phyloP scores from a whole-genome alignment of 2,797 vertebrate species.

The Myotis pilosus region DNA sequence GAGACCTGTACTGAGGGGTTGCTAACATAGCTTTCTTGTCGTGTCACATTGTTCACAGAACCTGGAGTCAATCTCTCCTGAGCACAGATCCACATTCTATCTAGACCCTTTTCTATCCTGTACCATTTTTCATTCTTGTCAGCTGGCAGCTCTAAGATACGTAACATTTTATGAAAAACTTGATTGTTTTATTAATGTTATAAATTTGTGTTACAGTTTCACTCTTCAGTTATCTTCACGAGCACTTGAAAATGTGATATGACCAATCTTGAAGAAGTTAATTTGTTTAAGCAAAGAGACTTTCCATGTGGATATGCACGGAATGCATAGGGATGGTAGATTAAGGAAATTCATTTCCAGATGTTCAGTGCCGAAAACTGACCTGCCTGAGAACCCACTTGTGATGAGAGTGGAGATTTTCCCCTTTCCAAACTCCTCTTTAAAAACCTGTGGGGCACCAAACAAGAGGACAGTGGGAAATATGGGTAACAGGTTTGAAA shows the following conservation, averaged over 20 bases:
- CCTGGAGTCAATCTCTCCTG: not conserved
- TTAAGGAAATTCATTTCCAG: not conserved
- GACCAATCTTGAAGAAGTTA: not conserved
- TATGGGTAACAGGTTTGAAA: not conserved
- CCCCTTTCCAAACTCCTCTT: not conserved
- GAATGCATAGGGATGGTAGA: not conserved
- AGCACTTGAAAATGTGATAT: not conserved
- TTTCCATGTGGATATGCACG: not conserved
- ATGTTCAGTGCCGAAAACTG: not conserved
- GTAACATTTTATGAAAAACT: not conserved
- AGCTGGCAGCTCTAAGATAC: not conserved
- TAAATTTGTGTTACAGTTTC: not conserved
- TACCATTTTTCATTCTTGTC: not conserved
- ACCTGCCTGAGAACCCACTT: not conserved
- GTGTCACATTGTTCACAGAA: not conserved
- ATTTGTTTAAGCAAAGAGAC: not conserved
- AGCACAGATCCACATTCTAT: not conserved
- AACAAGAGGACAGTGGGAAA: not conserved
- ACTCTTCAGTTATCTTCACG: not conserved
- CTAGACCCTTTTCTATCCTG: not conserved
- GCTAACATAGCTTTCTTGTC: not conserved
- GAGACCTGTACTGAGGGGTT: not conserved
- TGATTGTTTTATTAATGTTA: not conserved
- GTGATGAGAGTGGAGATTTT: not conserved
- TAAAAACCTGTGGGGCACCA: not conserved